Evolutionary conservation across 2,888 invertebrate species (phyloP).

Genomic region (Dasypolia templi): DNA sequence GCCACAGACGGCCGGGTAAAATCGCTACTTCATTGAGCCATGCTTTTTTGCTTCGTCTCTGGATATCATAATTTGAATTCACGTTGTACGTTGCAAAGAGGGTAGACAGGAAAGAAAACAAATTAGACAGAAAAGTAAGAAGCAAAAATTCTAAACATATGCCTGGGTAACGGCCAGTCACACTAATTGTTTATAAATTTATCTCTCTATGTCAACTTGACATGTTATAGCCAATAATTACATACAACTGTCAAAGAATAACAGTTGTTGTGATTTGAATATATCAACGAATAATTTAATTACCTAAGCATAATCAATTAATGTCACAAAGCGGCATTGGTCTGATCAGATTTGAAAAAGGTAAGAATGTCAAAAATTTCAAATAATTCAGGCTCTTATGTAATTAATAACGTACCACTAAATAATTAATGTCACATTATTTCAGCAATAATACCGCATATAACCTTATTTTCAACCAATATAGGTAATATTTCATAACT

Average conservation of each 20-base stretch:
- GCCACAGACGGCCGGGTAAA: constrained; percentile 62
- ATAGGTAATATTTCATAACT: constrained; percentile 53
- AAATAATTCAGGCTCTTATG: not conserved
- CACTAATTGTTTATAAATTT: not conserved
- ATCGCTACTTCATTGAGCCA: constrained; percentile 64
- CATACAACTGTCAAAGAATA: not conserved
- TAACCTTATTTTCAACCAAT: constrained; percentile 7
- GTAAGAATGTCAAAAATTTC: not conserved
- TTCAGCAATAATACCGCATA: not conserved
- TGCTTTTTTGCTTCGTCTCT: constrained; percentile 41
- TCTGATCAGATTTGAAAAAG: not conserved
- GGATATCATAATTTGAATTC: constrained; percentile 45
- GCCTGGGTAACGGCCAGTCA: too few species aligned
- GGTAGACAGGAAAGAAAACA: not conserved
- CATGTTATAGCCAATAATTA: not conserved
- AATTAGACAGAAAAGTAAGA: too few species aligned
- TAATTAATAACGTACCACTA: not conserved
- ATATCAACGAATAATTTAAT: not conserved
- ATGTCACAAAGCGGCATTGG: not conserved
- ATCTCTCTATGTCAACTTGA: not conserved
- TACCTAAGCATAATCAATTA: too few species aligned
- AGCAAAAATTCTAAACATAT: not conserved
- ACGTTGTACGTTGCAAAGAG: not conserved
- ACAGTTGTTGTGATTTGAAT: not conserved
- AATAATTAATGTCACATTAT: too few species aligned